Evolutionary conservation across 2,113 vertebrate genomes (phyloP).

Genomic region (Megaceryle maxima): DNA sequence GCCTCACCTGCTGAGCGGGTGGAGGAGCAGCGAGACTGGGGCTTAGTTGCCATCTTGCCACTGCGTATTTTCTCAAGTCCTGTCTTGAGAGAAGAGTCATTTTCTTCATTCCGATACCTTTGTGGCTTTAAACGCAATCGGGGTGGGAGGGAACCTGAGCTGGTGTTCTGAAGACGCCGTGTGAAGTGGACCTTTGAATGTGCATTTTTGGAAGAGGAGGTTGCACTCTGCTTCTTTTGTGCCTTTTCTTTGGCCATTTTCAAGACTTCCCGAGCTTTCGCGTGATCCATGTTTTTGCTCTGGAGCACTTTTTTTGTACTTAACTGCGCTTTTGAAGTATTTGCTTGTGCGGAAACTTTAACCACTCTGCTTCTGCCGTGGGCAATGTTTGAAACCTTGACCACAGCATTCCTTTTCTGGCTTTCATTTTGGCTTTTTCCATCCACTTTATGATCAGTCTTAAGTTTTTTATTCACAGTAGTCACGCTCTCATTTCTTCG

Average conservation of each 20-base stretch:
- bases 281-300: conserved; percentile 89
- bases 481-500: conserved; percentile 82
- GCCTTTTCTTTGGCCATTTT: conserved; percentile 90
- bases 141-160: conserved; percentile 88
- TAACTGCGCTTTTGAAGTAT: conserved; percentile 82
- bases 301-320: conserved; percentile 91
- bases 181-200: conserved; percentile 96
- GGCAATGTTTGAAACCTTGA: conserved; percentile 79
- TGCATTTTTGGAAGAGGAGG: conserved; percentile 80
- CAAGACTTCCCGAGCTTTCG: conserved; percentile 88
- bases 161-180: conserved; percentile 89
- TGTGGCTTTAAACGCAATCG: conserved; percentile 96
- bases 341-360: conserved; percentile 80
- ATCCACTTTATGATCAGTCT: conserved; percentile 86
- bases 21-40: conserved; percentile 82
- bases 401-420: conserved; percentile 82
- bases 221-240: conserved; percentile 84
- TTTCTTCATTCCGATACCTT: conserved; percentile 95
- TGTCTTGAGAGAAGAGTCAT: conserved; percentile 87
- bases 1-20: conserved; percentile 86
- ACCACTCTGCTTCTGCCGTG: conserved; percentile 83
- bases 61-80: conserved; percentile 87
- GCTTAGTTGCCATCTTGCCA: conserved; percentile 84
- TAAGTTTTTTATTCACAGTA: conserved; percentile 89
- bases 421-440: conserved; percentile 81